Percentiles rank a stretch among this genome's conserved stretches.
phyloP scores from a whole-genome alignment of 2,113 vertebrate genomes.

The Scalopus aquaticus region DNA sequence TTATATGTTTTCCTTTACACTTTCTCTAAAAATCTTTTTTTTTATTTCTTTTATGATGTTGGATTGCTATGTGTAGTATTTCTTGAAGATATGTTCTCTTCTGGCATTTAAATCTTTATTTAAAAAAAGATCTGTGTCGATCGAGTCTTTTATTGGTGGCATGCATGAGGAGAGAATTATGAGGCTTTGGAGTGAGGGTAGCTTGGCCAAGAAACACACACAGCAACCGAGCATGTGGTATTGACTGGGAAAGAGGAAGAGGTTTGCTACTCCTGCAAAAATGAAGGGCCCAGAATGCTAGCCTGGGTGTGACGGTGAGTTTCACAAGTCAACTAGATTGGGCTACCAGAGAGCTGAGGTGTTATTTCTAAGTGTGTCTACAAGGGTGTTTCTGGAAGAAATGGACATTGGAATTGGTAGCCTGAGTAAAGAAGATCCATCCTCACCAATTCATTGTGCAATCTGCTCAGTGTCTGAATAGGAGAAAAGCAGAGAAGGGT shows the following conservation, averaged over 20 bases:
- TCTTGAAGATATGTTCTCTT: neutral
- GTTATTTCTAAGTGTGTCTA: neutral
- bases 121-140: neutral
- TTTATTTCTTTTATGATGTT: neutral
- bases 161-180: neutral
- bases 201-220: neutral
- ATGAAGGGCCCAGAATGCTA: neutral
- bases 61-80: neutral
- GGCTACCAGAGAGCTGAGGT: neutral
- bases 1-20: neutral
- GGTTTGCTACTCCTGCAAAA: neutral
- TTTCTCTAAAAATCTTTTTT: neutral
- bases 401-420: neutral
- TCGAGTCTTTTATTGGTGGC: neutral
- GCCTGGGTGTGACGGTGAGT: neutral
- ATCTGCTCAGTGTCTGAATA: neutral
- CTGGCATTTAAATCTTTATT: neutral
- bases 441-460: neutral
- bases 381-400: neutral
- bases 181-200: neutral
- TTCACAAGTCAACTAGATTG: neutral
- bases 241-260: neutral
- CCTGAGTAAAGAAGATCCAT: neutral
- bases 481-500: neutral
- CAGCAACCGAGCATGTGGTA: neutral